These are phyloP conservation scores for Hyaena hyaena DNA, from an alignment of 2,113 vertebrate genomes.

Conservation along the genomic window DNA sequence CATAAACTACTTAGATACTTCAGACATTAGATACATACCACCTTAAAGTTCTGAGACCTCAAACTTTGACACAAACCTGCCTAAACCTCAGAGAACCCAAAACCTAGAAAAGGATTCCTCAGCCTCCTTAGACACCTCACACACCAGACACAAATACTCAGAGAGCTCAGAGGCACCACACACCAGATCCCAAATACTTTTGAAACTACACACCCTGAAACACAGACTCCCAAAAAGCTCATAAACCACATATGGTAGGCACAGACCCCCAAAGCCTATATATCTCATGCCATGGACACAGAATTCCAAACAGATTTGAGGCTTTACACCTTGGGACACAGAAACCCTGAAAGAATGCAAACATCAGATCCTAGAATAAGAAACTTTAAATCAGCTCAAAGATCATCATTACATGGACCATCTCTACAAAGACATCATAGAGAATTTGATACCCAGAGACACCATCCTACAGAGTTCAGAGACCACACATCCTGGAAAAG, in stretches of 20 bases:
- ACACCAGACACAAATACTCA: background rate
- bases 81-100: background rate
- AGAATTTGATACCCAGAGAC: background rate
- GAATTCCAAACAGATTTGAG: background rate
- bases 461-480: background rate
- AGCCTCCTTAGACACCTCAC: background rate
- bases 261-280: background rate
- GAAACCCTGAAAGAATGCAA: conserved; percentile 16
- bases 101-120: background rate
- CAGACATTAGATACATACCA: background rate
- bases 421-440: background rate
- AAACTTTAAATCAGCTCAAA: conserved; percentile 28
- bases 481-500: background rate
- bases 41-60: background rate
- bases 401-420: background rate
- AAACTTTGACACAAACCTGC: background rate
- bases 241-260: background rate
- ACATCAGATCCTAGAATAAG: background rate
- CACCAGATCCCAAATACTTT: background rate
- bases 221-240: background rate
- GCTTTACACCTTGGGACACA: background rate
- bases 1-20: conserved; percentile 8
- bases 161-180: background rate
- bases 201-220: background rate
- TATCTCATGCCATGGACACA: background rate